phyloP scores from a whole-genome alignment of 2,113 vertebrate genomes.

The Vulpes lagopus region DNA sequence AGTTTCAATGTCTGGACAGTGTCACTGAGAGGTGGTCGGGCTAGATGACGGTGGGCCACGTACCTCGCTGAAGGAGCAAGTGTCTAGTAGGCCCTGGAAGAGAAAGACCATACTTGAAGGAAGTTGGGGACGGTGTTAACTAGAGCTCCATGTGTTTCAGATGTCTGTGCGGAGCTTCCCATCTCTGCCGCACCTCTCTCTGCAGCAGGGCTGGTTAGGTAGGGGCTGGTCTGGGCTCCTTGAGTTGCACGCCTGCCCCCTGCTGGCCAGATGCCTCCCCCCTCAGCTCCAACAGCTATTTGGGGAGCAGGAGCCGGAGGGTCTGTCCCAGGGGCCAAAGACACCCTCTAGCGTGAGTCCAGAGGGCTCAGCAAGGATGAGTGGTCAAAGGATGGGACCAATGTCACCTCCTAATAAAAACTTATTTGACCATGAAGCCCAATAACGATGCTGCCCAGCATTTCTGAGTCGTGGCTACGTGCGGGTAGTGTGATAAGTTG shows the following conservation, averaged over 20 bases:
- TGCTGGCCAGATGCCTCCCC: conserved; percentile 45
- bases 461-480: rapidly evolving
- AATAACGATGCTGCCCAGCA: background rate
- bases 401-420: background rate
- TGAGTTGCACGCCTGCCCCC: conserved; percentile 39
- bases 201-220: background rate
- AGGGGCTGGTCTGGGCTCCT: background rate
- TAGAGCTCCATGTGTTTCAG: background rate
- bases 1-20: background rate
- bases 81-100: background rate
- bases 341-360: background rate
- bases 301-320: background rate
- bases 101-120: background rate
- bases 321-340: background rate
- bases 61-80: background rate
- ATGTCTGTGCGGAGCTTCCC: background rate
- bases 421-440: background rate
- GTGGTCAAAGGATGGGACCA: background rate
- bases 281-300: background rate
- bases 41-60: background rate
- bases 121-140: background rate
- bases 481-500: no score
- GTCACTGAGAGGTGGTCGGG: background rate
- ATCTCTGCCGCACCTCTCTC: background rate
- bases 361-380: no score